Evolutionary conservation across 2,888 invertebrate genomes (phyloP).

Genomic region (Piscicola geometra): DNA sequence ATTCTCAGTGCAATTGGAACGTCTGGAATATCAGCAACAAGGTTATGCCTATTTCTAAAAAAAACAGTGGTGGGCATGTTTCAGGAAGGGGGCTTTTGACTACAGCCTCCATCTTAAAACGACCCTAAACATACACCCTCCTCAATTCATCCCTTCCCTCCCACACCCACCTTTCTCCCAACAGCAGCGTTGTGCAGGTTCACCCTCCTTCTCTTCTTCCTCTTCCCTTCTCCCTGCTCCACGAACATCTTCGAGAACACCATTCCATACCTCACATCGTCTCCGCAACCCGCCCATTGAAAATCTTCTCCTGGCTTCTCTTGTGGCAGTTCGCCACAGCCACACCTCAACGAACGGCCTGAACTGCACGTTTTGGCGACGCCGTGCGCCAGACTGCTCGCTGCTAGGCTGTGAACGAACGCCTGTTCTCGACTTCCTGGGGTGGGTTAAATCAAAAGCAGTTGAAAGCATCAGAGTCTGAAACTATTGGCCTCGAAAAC

Average conservation of each 20-base stretch:
- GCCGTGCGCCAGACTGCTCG: conserved; percentile 31
- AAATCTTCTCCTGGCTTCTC: conserved; percentile 60
- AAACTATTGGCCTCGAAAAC: no score
- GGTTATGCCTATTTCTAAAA: no score
- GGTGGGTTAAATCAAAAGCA: not conserved
- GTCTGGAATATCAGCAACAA: no score
- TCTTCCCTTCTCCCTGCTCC: conserved; percentile 43
- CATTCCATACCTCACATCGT: conserved; percentile 61
- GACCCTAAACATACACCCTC: no score
- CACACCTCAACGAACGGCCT: conserved; percentile 31
- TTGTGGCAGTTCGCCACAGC: conserved; percentile 15
- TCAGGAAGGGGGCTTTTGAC: no score
- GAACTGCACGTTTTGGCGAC: conserved; percentile 36
- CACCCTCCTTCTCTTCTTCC: conserved; percentile 77
- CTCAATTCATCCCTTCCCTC: no score
- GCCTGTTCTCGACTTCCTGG: conserved; percentile 34
- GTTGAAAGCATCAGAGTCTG: no score
- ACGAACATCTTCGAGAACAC: conserved; percentile 54
- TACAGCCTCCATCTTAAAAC: no score
- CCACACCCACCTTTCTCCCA: conserved; percentile 83
- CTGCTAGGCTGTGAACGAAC: conserved; percentile 33
- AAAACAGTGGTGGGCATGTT: no score
- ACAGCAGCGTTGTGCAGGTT: conserved; percentile 93
- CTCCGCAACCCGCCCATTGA: conserved; percentile 66
- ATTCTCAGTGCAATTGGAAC: no score